Conservation (phyloP, 1,140 invertebrate genomes). For the Trichoplusia ni region DNA sequence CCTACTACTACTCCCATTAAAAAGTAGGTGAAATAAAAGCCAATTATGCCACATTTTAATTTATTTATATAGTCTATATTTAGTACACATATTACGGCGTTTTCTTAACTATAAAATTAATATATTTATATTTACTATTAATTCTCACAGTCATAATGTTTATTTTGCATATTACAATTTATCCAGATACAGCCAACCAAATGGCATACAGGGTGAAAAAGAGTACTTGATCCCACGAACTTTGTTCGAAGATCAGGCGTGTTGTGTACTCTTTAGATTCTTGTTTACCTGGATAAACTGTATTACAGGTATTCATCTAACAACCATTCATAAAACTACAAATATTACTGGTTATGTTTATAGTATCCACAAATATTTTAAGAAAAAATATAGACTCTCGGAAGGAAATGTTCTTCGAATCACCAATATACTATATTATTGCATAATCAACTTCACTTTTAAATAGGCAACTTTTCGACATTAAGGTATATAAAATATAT, state of each 20-base stretch:
- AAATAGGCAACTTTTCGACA: too few relatives aligned
- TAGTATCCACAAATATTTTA: slow-evolving; percentile 3
- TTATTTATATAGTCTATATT: slow-evolving; percentile 22
- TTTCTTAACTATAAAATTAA: slow-evolving; percentile 1
- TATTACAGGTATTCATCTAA: neutral
- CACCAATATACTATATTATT: slow-evolving; percentile 1
- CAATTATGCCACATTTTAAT: slow-evolving; percentile 25
- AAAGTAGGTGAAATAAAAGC: neutral
- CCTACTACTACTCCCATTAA: neutral
- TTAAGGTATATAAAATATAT: too few relatives aligned
- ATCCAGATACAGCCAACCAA: neutral
- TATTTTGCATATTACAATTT: neutral
- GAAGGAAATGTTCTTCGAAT: slow-evolving; percentile 5
- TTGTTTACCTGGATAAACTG: neutral
- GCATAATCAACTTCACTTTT: slow-evolving; percentile 9
- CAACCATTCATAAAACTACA: slow-evolving; percentile 12
- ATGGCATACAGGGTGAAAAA: too few relatives aligned
- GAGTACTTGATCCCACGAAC: too few relatives aligned
- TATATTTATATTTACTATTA: slow-evolving; percentile 10
- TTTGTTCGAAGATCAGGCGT: too few relatives aligned
- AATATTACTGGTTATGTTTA: too few relatives aligned
- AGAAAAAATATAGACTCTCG: slow-evolving; percentile 16
- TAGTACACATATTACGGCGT: neutral
- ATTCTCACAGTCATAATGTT: neutral
- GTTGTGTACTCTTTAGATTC: neutral